These are phyloP conservation scores for Ranitomeya imitator DNA, from an alignment of 2,113 vertebrate species.

Conservation along the genomic window DNA sequence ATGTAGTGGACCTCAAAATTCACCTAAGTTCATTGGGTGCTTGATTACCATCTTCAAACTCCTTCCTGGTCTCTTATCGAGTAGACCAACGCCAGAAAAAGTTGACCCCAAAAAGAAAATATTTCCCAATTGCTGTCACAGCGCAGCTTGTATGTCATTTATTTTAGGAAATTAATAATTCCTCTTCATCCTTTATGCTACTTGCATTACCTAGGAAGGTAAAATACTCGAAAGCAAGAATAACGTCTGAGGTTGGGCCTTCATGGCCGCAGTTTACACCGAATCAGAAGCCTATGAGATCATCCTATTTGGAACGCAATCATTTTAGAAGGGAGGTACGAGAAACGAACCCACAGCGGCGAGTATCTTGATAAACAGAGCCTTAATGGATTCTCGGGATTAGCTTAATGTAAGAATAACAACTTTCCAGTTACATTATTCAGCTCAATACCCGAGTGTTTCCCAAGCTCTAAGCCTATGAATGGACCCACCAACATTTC, in stretches of 20 bases:
- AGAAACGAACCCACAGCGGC: not conserved
- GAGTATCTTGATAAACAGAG: conserved; percentile 2
- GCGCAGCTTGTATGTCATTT: not conserved
- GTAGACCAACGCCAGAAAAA: too few relatives aligned
- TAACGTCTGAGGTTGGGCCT: not conserved
- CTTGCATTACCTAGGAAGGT: not conserved
- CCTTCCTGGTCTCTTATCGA: too few relatives aligned
- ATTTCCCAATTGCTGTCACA: not conserved
- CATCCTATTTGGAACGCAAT: not conserved
- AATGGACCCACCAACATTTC: conserved; percentile 15
- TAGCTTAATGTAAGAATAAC: conserved; percentile 15
- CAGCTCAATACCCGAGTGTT: conserved; percentile 20
- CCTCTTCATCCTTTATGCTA: not conserved
- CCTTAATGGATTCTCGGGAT: conserved; percentile 7
- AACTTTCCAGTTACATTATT: conserved; percentile 29
- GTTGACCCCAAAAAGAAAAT: too few relatives aligned
- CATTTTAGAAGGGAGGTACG: not conserved
- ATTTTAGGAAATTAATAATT: not conserved
- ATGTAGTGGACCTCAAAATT: too few relatives aligned
- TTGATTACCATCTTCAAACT: too few relatives aligned
- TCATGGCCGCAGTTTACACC: not conserved
- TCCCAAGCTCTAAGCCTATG: not conserved
- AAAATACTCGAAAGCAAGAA: not conserved
- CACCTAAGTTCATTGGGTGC: too few relatives aligned
- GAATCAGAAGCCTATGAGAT: not conserved